phyloP scores from a whole-genome alignment of 1,140 invertebrate species.

The Drosophila trapezifrons region DNA sequence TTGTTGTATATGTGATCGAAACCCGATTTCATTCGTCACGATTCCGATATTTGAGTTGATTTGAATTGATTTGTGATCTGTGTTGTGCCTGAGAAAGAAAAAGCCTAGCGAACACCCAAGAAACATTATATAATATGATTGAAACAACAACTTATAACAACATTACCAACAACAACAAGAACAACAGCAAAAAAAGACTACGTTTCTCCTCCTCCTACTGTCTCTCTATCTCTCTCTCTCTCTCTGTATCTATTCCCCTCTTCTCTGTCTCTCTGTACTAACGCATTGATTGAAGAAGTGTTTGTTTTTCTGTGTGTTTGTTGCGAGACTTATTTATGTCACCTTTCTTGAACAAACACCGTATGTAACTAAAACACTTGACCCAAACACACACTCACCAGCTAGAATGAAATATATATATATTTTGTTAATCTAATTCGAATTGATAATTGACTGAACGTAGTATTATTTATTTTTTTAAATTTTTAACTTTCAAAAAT shows the following conservation, averaged over 20 bases:
- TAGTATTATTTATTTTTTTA: conserved; percentile 19
- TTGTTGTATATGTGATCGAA: conserved; percentile 42
- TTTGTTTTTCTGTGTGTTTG: conserved; percentile 33
- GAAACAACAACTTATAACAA: conserved; percentile 25
- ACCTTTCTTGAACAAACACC: conserved; percentile 18
- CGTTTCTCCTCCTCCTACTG: conserved; percentile 22
- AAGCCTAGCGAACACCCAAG: conserved; percentile 47
- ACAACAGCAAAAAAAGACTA: conserved; percentile 18
- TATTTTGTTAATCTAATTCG: conserved; percentile 23
- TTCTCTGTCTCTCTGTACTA: conserved; percentile 26
- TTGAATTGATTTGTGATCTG: conserved; percentile 37
- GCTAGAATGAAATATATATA: conserved; percentile 30
- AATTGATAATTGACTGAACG: conserved; percentile 26
- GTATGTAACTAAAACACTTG: conserved; percentile 11
- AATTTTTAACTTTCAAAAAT: conserved; percentile 6
- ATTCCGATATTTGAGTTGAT: conserved; percentile 39
- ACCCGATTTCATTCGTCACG: conserved; percentile 20
- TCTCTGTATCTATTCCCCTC: conserved; percentile 18
- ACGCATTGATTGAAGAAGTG: conserved; percentile 35
- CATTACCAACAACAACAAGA: conserved; percentile 38
- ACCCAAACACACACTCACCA: conserved; percentile 4
- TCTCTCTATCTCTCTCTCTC: conserved; percentile 22
- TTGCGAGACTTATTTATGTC: conserved; percentile 9
- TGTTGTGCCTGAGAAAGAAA: conserved; percentile 42
- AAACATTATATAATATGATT: conserved; percentile 16